phyloP scores from a whole-genome alignment of 1,140 invertebrate species.

The Monochamus saltuarius region DNA sequence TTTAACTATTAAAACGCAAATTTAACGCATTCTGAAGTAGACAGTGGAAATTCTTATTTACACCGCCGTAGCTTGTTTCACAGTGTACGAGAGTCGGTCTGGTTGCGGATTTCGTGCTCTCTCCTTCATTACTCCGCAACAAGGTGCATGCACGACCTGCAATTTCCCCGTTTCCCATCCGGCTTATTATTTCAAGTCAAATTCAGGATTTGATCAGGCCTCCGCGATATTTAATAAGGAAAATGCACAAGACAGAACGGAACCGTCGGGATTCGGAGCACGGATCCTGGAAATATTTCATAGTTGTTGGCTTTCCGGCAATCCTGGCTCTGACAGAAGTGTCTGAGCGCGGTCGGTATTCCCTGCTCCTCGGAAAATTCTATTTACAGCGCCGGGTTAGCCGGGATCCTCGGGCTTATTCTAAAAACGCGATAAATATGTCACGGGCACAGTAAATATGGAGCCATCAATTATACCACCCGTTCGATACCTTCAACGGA shows the following conservation, averaged over 20 bases:
- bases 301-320: slow-evolving; percentile 22
- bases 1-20: no score
- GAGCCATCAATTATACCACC: slow-evolving; percentile 22
- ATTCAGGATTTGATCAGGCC: no score
- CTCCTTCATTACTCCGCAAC: no score
- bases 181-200: no score
- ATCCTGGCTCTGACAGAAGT: slow-evolving; percentile 22
- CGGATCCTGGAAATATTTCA: slow-evolving; percentile 24
- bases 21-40: no score
- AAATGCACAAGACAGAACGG: slow-evolving; percentile 18
- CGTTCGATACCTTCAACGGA: slow-evolving; percentile 6
- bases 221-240: slow-evolving; percentile 23
- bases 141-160: no score
- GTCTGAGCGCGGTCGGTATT: slow-evolving; percentile 9
- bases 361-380: slow-evolving; percentile 14
- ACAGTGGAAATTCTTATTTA: no score
- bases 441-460: slow-evolving; percentile 22
- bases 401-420: slow-evolving; percentile 7
- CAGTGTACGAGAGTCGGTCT: no score
- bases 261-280: slow-evolving; percentile 17
- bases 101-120: no score
- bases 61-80: no score
- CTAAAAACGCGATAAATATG: slow-evolving; percentile 28
- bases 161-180: no score
- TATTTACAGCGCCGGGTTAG: slow-evolving; percentile 14